These are phyloP conservation scores for Sebastes wilsoni DNA, from an alignment of 2,797 vertebrate species.

Conservation along the genomic window DNA sequence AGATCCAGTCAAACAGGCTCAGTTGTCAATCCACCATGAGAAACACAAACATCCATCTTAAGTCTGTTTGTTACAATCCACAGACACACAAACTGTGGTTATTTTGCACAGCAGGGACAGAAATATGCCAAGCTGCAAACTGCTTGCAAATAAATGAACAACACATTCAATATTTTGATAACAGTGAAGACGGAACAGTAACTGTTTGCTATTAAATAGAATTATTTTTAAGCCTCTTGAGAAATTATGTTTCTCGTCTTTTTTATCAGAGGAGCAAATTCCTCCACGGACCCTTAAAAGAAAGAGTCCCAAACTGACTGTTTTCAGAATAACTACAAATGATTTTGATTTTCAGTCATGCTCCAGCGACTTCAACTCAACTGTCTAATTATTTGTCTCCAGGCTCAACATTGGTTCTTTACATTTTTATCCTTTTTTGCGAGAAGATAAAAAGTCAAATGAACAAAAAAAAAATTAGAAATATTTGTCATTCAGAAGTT, in stretches of 20 bases:
- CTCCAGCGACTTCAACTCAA: slow-evolving; percentile 41
- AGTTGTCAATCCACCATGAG: background rate
- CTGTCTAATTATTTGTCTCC: slow-evolving; percentile 51
- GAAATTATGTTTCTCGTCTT: slow-evolving; percentile 37
- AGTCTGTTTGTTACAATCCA: background rate
- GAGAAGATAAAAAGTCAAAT: slow-evolving; percentile 34
- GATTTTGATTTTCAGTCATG: slow-evolving; percentile 49
- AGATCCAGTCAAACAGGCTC: background rate
- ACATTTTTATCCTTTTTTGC: background rate
- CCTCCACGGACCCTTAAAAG: slow-evolving; percentile 45
- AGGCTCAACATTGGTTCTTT: slow-evolving; percentile 17
- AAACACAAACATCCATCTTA: slow-evolving; percentile 7
- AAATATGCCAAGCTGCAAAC: slow-evolving; percentile 20
- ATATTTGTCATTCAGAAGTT: slow-evolving; percentile 56
- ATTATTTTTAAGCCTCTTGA: slow-evolving; percentile 57
- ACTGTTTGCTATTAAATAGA: slow-evolving; percentile 57
- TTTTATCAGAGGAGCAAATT: slow-evolving; percentile 52
- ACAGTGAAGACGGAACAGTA: slow-evolving; percentile 21
- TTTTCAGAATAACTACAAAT: slow-evolving; percentile 50
- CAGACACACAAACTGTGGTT: background rate
- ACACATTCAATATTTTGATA: slow-evolving; percentile 58
- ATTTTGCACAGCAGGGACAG: slow-evolving; percentile 1
- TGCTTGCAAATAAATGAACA: slow-evolving; percentile 24
- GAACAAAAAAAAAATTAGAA: slow-evolving; percentile 29
- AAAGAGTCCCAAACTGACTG: slow-evolving; percentile 44